Conservation (phyloP, 2,888 invertebrate genomes). For the Girardia tigrina region DNA sequence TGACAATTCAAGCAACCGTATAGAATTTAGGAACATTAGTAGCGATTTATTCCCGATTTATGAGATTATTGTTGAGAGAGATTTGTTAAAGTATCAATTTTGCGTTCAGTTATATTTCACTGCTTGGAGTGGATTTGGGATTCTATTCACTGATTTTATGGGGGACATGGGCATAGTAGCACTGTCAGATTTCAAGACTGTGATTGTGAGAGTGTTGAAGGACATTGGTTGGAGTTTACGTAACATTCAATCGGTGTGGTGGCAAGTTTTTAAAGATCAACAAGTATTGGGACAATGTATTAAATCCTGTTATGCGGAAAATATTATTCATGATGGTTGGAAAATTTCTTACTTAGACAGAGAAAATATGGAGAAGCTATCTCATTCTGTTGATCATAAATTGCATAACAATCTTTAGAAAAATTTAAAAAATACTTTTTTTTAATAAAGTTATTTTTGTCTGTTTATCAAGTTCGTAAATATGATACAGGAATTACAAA, state of each 20-base stretch:
- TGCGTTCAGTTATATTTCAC: background rate
- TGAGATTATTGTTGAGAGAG: background rate
- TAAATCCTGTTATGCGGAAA: background rate
- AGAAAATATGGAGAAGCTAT: background rate
- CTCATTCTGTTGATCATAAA: no score
- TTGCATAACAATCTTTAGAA: no score
- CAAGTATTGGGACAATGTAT: conserved; percentile 1
- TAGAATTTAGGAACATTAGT: background rate
- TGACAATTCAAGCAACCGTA: background rate
- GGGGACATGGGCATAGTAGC: background rate
- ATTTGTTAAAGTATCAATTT: background rate
- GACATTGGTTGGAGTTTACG: background rate
- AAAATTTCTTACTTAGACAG: background rate
- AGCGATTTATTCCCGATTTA: background rate
- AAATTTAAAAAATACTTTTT: no score
- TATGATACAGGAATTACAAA: no score
- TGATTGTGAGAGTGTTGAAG: background rate
- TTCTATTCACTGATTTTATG: background rate
- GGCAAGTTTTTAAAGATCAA: background rate
- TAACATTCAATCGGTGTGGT: background rate
- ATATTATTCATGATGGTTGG: background rate
- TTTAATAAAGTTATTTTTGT: no score
- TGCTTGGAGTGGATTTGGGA: background rate
- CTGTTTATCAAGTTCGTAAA: no score
- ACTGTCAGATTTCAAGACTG: background rate